Conservation (phyloP, 2,113 vertebrate species). For the Chaetodon auriga region DNA sequence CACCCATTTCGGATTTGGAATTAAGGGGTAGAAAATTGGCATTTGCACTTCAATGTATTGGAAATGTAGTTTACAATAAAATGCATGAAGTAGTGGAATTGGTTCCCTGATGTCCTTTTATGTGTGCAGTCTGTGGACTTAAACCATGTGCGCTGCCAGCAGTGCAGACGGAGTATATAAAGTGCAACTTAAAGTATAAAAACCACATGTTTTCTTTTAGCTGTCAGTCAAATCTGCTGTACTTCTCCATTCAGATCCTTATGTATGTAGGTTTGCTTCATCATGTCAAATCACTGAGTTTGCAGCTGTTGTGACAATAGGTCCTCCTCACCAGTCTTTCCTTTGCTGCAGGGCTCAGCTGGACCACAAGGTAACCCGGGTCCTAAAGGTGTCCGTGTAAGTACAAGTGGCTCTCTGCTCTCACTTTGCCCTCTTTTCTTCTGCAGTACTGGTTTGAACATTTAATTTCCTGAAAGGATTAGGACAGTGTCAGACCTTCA, state of each 20-base stretch:
- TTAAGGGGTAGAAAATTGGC: not conserved
- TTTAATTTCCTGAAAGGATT: conserved; percentile 76
- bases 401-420: conserved; percentile 72
- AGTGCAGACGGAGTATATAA: not conserved
- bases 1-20: conserved; percentile 1
- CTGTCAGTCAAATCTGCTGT: not conserved
- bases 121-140: not conserved
- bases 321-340: conserved; percentile 55
- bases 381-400: conserved; percentile 95
- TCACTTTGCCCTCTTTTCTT: conserved; percentile 12
- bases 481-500: conserved; percentile 50
- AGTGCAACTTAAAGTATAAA: conserved; percentile 9
- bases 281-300: conserved; percentile 4
- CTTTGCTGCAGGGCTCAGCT: conserved; percentile 89
- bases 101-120: not conserved
- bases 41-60: not conserved
- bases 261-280: conserved; percentile 16
- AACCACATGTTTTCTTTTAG: conserved; percentile 3
- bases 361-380: conserved; percentile 95
- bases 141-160: not conserved
- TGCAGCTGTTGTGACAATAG: conserved; percentile 6
- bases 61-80: not conserved
- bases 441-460: conserved; percentile 42
- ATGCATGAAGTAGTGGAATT: not conserved
- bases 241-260: not conserved